Evolutionary conservation across 2,113 vertebrate species (phyloP).

Genomic region (Oostethus manadensis): DNA sequence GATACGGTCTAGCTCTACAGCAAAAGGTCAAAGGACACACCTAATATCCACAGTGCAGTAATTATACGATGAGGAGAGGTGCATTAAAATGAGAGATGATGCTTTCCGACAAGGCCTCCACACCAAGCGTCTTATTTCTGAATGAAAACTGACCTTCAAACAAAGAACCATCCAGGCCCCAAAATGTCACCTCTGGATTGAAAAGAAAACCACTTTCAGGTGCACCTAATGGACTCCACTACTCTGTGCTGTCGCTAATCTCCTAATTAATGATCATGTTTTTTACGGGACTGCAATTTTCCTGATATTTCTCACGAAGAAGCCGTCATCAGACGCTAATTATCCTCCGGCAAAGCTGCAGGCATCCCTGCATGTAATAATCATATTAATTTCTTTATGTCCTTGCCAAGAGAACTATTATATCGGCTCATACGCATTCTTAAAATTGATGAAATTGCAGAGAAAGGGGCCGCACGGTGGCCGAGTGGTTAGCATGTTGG

Average conservation of each 20-base stretch:
- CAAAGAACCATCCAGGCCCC: no score
- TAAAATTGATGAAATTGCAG: constrained; percentile 4
- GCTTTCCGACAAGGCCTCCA: no score
- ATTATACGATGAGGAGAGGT: constrained; percentile 48
- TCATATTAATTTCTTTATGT: neutral
- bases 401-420: neutral
- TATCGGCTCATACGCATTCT: neutral
- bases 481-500: no score
- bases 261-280: no score
- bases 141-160: no score
- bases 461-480: no score
- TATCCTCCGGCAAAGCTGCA: neutral
- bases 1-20: constrained; percentile 60
- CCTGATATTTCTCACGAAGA: neutral
- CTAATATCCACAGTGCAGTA: constrained; percentile 55
- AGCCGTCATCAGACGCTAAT: neutral
- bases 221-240: no score
- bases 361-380: neutral
- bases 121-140: no score
- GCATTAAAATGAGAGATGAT: constrained; percentile 40
- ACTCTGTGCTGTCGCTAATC: no score
- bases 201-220: no score
- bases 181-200: no score
- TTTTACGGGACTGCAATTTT: neutral
- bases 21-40: constrained; percentile 67